Evolutionary conservation across 2,113 vertebrate genomes (phyloP).

Genomic region (Crotophaga sulcirostris): DNA sequence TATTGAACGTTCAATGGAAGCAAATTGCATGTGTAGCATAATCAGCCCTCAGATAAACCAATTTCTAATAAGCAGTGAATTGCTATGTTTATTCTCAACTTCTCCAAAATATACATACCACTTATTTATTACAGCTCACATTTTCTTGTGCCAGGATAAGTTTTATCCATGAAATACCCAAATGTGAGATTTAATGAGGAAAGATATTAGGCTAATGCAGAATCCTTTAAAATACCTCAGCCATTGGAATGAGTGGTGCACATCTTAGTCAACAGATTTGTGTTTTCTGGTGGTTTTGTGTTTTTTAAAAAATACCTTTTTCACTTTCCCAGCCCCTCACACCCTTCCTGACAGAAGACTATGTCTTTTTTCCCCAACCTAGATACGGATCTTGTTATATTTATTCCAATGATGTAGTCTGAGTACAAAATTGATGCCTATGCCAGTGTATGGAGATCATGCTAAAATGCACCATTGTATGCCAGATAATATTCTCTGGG

Average conservation of each 20-base stretch:
- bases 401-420: not conserved
- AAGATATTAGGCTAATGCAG: not conserved
- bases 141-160: not conserved
- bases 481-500: not conserved
- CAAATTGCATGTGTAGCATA: not conserved
- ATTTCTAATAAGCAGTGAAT: not conserved
- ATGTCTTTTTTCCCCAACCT: not conserved
- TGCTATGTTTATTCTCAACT: not conserved
- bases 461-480: not conserved
- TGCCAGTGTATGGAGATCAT: not conserved
- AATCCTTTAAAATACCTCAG: not conserved
- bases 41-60: not conserved
- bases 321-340: fast-evolving
- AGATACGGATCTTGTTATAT: not conserved
- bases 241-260: not conserved
- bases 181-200: not conserved
- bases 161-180: not conserved
- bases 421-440: not conserved
- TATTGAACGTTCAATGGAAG: not conserved
- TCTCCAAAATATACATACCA: not conserved
- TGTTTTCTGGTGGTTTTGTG: not conserved
- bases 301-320: not conserved
- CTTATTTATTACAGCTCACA: not conserved
- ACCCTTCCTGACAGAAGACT: not conserved
- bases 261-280: not conserved